phyloP scores from a whole-genome alignment of 2,888 invertebrate species.

The Metopia argyrocephala region DNA sequence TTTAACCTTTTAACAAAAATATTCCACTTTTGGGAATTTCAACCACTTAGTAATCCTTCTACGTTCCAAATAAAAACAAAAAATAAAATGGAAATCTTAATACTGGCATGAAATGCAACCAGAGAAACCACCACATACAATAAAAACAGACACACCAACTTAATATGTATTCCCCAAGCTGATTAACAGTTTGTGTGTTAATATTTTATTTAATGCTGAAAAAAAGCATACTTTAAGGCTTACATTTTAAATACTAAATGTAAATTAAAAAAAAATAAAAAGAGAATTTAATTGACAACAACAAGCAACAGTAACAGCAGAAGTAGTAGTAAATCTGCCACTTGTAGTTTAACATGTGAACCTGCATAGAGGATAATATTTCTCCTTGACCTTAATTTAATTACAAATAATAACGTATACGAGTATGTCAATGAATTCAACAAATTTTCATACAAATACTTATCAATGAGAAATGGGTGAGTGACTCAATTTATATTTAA shows the following conservation, averaged over 20 bases:
- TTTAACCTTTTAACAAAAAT: too few relatives aligned
- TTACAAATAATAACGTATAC: conserved; percentile 30
- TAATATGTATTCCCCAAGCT: conserved; percentile 42
- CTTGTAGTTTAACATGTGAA: conserved; percentile 2
- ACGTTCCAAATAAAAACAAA: neutral
- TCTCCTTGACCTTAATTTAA: conserved; percentile 57
- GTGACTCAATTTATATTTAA: neutral
- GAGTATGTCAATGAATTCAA: neutral
- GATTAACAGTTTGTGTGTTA: conserved; percentile 50
- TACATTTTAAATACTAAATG: neutral
- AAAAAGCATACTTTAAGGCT: conserved; percentile 34
- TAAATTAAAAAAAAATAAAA: neutral
- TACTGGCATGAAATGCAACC: neutral
- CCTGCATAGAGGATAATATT: neutral
- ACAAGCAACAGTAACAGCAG: neutral
- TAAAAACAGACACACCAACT: neutral
- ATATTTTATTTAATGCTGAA: conserved; percentile 35
- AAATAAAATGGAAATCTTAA: neutral
- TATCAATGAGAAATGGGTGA: neutral
- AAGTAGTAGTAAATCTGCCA: neutral
- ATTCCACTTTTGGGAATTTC: too few relatives aligned
- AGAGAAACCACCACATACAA: neutral
- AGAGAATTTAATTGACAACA: neutral
- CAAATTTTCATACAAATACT: neutral
- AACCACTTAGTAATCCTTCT: neutral